Base-by-base conservation (phyloP, 2,888 invertebrate species). In the Carpatolechia fugitivella region DNA sequence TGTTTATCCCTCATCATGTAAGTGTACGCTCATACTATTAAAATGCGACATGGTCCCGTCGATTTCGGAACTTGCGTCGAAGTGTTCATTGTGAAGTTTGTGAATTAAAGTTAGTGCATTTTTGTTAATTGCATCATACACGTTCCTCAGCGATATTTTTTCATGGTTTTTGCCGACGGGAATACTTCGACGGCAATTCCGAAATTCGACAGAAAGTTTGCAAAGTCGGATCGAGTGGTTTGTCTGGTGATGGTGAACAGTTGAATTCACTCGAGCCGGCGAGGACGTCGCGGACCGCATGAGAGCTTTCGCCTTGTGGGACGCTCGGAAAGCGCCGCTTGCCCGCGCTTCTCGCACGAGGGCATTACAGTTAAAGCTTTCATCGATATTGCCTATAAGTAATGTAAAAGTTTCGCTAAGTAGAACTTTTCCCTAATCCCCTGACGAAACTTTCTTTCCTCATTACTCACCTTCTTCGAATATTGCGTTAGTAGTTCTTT, bases 1-100 rank as follows among this genome's bases (percentile, higher is more conserved):
- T 85, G 85, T 89, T 89, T 88, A 84, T 48, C 54, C 76, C 87
- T 84, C 82, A 85, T 84, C 87, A 90, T 88, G 90, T 90, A 90
- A 90, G 90, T 90, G 90, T 83, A 78, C 76, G 85, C 80, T 88
- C 82, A 85, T 86, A 81, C 72, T 86, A 82, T 83, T 85, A 82
- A 74, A 63, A 80, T 78, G 79, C 80, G 80, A 75, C 72, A 74
- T 69, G 67, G 69, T 75, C 68, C 79, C 72, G 77, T 87, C 85
- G 85, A 86, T 82, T 89, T 89, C 85, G 85, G 87, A 87, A 85
- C 74, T 87, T 81, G 84, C 82, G 82, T 78, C 72, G 64, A 74
- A 86, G 86, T 80, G 81, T 76, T 67, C 69, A 60, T 76, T 80
- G 86, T 88, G 87, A 84, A 87, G 82, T 90, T 88, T 79, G 88